Evolutionary conservation across 92 coral and sea anemone genomes (phyloP), one percentile per base, ranked within the genome.

Genomic region (Zoanthus gigantus): DNA sequence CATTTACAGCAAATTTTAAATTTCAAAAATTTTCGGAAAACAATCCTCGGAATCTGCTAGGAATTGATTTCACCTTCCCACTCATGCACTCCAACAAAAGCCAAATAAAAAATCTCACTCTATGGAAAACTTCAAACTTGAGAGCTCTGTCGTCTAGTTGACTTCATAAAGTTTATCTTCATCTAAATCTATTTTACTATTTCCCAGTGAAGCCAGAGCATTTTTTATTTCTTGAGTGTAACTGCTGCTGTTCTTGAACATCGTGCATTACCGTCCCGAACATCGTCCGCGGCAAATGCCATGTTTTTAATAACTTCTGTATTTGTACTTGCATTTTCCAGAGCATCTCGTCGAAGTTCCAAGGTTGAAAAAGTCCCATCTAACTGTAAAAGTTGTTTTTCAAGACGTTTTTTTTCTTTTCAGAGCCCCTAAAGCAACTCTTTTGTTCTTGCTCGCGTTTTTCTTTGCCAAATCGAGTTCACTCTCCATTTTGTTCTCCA

Each of bases 301-400:
- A 95, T 93, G 89, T 86, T 93, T 48, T 93, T 92, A 46, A 95
- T 75, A 0, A 95, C 96, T 72, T 91, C 94, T 57, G 95, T 94
- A 88, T 92, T 92, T 37, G 91, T 90, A 82, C 90, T 90, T 81
- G 94, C 89, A 83, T 93, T 95, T 84, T 94, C 93, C 67, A 92
- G 89, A n/a, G 93, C 89, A 56, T 95, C 96, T 50, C 96, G 92
- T 71, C 90, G 96, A 88, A 93, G 90, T 88, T 93, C 94, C 50
- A 93, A 75, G 17, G 95, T 93, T 66, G 95, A 93, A 54, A 93
- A 88, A 18, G 94, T 92, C 71, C 98, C 98, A 79, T 94, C 95
- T 57, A 94, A 67, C 84, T 94, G 98, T 8, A 85, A 80, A 13
- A 94, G 88, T 79, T 94, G 98, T 72, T 94, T 94, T 83, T 94